Conservation (phyloP, 2,888 invertebrate species). For the Aelia acuminata region DNA sequence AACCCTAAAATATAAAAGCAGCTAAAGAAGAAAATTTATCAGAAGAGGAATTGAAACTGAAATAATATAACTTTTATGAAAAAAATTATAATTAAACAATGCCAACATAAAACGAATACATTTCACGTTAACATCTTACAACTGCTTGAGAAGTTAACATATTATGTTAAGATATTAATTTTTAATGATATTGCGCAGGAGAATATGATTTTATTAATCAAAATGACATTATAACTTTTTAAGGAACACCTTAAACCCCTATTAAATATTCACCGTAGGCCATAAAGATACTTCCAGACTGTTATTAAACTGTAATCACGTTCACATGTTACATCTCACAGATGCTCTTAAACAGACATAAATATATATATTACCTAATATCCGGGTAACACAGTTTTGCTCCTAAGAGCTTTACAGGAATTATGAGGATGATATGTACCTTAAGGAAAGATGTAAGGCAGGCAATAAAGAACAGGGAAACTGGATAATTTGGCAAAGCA, state of each 20-base stretch:
- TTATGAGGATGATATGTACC: neutral
- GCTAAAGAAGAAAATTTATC: no score
- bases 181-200: no score
- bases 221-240: neutral
- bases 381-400: neutral
- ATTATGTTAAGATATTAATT: no score
- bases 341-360: neutral
- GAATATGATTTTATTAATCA: no score
- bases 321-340: neutral
- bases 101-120: no score
- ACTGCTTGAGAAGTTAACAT: no score
- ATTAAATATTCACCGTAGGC: neutral
- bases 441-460: neutral
- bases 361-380: neutral
- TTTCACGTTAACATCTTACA: no score
- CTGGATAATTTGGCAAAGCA: neutral
- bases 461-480: neutral
- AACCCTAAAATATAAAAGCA: no score
- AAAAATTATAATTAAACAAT: no score
- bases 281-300: no score
- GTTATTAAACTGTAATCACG: neutral
- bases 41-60: no score
- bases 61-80: no score
- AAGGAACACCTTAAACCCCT: neutral
- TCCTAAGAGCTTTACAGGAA: neutral